These are phyloP conservation scores for Dendrocincla fuliginosa DNA, from an alignment of 2,797 vertebrate genomes.

Conservation along the genomic window DNA sequence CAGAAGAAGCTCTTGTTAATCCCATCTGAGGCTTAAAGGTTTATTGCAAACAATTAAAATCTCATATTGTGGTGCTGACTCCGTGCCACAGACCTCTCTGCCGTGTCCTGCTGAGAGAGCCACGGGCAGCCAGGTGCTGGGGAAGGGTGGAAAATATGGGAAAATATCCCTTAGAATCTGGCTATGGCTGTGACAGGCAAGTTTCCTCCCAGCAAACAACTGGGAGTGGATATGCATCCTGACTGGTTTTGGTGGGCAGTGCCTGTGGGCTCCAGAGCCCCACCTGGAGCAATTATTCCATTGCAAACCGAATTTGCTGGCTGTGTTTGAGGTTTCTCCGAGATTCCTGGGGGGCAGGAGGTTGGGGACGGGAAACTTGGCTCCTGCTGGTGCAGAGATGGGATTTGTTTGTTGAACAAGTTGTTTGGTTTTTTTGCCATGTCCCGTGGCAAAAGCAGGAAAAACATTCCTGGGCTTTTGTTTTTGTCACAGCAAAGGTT, in stretches of 20 bases:
- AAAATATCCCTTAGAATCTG: not conserved
- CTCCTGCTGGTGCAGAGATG: not conserved
- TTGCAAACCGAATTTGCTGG: not conserved
- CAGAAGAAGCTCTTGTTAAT: not conserved
- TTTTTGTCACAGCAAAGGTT: not conserved
- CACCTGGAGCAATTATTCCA: rapidly evolving
- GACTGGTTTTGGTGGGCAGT: not conserved
- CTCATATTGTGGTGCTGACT: not conserved
- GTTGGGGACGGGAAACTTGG: not conserved
- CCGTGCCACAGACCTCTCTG: not conserved
- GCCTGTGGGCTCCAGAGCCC: not conserved
- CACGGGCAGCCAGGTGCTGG: rapidly evolving
- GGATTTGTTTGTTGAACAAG: not conserved
- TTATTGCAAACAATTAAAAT: not conserved
- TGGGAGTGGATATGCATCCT: rapidly evolving
- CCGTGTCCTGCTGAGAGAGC: not conserved
- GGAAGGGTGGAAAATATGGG: not conserved
- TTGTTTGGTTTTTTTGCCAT: not conserved
- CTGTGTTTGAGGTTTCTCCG: not conserved
- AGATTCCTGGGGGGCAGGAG: not conserved
- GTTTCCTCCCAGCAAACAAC: not conserved
- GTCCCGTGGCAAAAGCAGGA: not conserved
- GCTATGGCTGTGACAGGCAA: not conserved
- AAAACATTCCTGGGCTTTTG: not conserved
- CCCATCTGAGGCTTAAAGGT: not conserved